phyloP scores from a whole-genome alignment of 2,888 invertebrate genomes.

The Parthenolecanium corni region DNA sequence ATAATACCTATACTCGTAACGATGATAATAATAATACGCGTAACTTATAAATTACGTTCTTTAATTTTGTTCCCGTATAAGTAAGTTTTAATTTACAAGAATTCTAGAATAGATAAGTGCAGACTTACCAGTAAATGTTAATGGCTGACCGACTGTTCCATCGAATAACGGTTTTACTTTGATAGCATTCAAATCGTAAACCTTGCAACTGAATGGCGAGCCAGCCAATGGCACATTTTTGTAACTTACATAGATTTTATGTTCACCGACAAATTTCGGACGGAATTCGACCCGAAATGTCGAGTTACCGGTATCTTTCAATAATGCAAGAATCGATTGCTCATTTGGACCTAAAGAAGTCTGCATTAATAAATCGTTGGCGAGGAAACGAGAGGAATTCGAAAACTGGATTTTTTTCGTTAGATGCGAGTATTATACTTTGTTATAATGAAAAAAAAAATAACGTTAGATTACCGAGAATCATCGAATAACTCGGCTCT shows the following conservation, averaged over 20 bases:
- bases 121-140: slow-evolving; percentile 74
- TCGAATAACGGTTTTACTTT: slow-evolving; percentile 82
- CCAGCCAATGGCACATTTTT: slow-evolving; percentile 67
- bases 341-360: slow-evolving; percentile 71
- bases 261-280: slow-evolving; percentile 81
- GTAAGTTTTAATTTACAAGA: too few relatives aligned
- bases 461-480: too few relatives aligned
- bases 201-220: slow-evolving; percentile 88
- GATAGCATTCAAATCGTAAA: slow-evolving; percentile 87
- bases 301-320: slow-evolving; percentile 68
- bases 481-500: too few relatives aligned
- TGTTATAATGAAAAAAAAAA: too few relatives aligned
- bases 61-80: too few relatives aligned
- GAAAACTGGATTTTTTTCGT: too few relatives aligned
- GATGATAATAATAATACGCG: too few relatives aligned
- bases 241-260: slow-evolving; percentile 73
- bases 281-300: slow-evolving; percentile 83
- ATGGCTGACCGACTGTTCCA: slow-evolving; percentile 78
- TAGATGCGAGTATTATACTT: too few relatives aligned
- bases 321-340: slow-evolving; percentile 78
- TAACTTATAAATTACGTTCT: too few relatives aligned
- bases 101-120: too few relatives aligned
- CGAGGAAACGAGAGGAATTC: slow-evolving; percentile 5
- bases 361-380: slow-evolving; percentile 30
- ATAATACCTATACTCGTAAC: too few relatives aligned